A percentile compares a stretch with the other conserved stretches of the same genome.
These are phyloP conservation scores for Clupea harengus DNA, from an alignment of 2,113 vertebrate genomes.

Conservation along the genomic window DNA sequence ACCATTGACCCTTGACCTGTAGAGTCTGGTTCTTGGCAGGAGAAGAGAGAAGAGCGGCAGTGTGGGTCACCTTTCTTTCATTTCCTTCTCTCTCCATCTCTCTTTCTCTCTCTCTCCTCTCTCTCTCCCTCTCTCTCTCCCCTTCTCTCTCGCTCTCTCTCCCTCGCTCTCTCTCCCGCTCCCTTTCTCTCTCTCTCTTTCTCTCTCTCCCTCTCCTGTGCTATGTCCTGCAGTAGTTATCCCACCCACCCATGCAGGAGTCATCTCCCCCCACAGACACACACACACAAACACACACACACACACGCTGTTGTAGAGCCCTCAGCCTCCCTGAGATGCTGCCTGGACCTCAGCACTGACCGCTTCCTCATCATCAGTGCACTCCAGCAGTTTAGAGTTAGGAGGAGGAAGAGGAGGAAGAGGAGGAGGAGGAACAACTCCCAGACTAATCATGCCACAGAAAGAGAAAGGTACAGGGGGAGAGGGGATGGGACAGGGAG, in stretches of 20 bases:
- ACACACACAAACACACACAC: too few species aligned
- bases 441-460: neutral
- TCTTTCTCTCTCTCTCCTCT: neutral
- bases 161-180: neutral
- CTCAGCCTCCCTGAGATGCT: neutral
- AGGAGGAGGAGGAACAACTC: too few species aligned
- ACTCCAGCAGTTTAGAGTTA: too few species aligned
- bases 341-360: neutral
- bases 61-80: neutral
- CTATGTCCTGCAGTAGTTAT: too few species aligned
- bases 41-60: neutral
- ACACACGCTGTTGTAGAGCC: too few species aligned
- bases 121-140: neutral
- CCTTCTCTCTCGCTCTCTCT: neutral
- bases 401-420: too few species aligned
- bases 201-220: neutral
- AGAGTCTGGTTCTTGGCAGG: neutral
- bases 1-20: neutral
- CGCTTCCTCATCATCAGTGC: conserved; percentile 21
- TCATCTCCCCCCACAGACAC: too few species aligned
- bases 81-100: neutral
- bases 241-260: too few species aligned
- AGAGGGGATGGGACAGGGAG: neutral
- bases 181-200: neutral
- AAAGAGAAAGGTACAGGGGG: neutral